Conservation (phyloP, 2,797 vertebrate genomes). For the Pelobates cultripes region DNA sequence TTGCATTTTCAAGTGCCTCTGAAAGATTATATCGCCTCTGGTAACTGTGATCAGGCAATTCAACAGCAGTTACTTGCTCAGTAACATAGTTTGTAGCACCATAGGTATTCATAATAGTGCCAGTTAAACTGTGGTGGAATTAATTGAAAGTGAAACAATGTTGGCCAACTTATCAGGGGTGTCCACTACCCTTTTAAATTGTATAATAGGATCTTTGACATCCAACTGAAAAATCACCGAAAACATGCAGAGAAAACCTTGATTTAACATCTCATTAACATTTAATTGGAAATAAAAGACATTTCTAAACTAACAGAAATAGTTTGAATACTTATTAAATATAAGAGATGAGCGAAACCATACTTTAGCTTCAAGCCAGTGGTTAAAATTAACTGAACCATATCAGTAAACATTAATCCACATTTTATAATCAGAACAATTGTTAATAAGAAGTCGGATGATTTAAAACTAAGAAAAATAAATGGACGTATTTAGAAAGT, state of each 20-base stretch:
- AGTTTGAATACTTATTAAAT: slow-evolving; percentile 49
- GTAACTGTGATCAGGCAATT: slow-evolving; percentile 47
- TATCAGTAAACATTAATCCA: slow-evolving; percentile 49
- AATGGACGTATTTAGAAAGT: too few relatives aligned
- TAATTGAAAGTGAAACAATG: slow-evolving; percentile 50
- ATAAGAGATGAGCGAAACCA: slow-evolving; percentile 24
- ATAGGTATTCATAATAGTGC: slow-evolving; percentile 51
- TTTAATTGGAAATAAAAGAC: slow-evolving; percentile 55
- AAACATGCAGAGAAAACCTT: slow-evolving; percentile 54
- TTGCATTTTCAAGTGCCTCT: slow-evolving; percentile 47
- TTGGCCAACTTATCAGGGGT: slow-evolving; percentile 53
- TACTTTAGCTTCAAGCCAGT: slow-evolving; percentile 38
- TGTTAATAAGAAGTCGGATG: slow-evolving; percentile 59
- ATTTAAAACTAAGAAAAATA: too few relatives aligned
- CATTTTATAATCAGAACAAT: slow-evolving; percentile 60
- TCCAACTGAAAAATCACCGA: slow-evolving; percentile 52
- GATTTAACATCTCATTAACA: slow-evolving; percentile 57
- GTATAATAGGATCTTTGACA: slow-evolving; percentile 54
- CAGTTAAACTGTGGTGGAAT: slow-evolving; percentile 53
- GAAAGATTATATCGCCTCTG: slow-evolving; percentile 53
- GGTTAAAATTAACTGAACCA: slow-evolving; percentile 46
- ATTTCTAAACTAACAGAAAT: slow-evolving; percentile 53
- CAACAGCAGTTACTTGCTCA: slow-evolving; percentile 49
- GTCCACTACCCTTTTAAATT: slow-evolving; percentile 54
- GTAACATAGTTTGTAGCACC: slow-evolving; percentile 46